A percentile compares a stretch with the other conserved stretches of the same genome.
phyloP scores from a whole-genome alignment of 2,113 vertebrate species.

The Callospermophilus lateralis region DNA sequence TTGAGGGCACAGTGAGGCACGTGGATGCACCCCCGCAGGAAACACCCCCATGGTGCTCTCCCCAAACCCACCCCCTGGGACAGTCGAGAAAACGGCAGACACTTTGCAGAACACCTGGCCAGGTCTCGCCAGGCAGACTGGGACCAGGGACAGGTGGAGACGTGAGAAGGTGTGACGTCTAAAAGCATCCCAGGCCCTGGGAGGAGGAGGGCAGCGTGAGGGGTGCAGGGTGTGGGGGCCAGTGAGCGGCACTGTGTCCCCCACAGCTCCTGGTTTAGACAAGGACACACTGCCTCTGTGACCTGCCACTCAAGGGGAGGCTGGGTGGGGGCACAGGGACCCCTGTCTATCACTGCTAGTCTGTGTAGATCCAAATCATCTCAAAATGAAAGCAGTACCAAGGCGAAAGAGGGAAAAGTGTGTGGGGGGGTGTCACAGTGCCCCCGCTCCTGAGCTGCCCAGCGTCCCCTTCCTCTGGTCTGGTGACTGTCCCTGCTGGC shows the following conservation, averaged over 20 bases:
- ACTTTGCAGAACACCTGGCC: background rate
- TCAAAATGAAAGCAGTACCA: background rate
- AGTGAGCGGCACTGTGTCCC: no score
- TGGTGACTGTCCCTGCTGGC: background rate
- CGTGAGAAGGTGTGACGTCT: background rate
- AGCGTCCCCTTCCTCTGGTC: no score
- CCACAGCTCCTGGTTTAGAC: no score
- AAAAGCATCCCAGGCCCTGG: background rate
- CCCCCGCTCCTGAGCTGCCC: no score
- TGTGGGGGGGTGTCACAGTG: background rate
- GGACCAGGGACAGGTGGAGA: no score
- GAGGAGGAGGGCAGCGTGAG: no score
- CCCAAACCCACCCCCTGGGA: background rate
- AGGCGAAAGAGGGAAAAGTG: background rate
- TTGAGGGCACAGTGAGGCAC: no score
- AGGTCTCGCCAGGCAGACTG: background rate
- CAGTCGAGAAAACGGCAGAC: background rate
- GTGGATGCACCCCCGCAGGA: no score
- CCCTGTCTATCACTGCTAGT: no score
- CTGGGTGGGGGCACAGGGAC: background rate
- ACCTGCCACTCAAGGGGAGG: background rate
- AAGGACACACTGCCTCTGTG: no score
- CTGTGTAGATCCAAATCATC: no score
- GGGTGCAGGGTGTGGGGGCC: no score
- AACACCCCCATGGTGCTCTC: background rate